Base-by-base conservation (phyloP, 2,888 invertebrate species). In the Pristionchus entomophagus region DNA sequence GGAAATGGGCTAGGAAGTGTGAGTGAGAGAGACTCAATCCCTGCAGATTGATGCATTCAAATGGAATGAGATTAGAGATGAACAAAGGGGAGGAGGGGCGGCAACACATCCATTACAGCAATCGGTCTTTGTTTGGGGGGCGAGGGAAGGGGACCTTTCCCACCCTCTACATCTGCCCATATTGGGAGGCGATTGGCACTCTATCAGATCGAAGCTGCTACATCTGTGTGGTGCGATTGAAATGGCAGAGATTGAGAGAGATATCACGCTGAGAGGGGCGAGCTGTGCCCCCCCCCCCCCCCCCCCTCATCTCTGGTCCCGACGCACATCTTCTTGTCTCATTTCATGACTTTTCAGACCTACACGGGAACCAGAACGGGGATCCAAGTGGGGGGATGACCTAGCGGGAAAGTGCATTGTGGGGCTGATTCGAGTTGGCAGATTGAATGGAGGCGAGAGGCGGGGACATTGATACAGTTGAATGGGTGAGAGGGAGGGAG, bases 21-120 rank as follows among this genome's bases (percentile, higher is more conserved):
- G 35, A 65, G 5, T 65, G 65, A 35, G 65, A 10, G 62, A 29
- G 62, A 5, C 65, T 65, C 65, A 65, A 65, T 65, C 35, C 65
- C 32, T 5, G 22, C 35, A 65, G 65, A 65, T 65, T 65, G 65
- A 65, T 19, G 65, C 65, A 65, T 65, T 65, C 65, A 65, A 65
- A 65, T 35, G 65, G 65, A 65, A 65, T 65, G 65, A 65, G 65
- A 65, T 65, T 65, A 65, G 65, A 65, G 65, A 65, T 65, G 65
- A 65, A 65, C 65, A 65, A 65, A 65, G 35, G 65, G 65, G 65
- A 56, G 56, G 62, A 62, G 62, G 32, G 29, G 65, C 38, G 65
- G 65, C 65, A 65, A 65, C 65, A 65, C 65, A 65, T 65, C 65
- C 65, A 65, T 65, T 65, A 65, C 65, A 65, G 35, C 65, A 32